Evolutionary conservation across 2,888 invertebrate genomes (phyloP), one percentile per base, ranked within the genome.

Genomic region (Deroplatys truncata): DNA sequence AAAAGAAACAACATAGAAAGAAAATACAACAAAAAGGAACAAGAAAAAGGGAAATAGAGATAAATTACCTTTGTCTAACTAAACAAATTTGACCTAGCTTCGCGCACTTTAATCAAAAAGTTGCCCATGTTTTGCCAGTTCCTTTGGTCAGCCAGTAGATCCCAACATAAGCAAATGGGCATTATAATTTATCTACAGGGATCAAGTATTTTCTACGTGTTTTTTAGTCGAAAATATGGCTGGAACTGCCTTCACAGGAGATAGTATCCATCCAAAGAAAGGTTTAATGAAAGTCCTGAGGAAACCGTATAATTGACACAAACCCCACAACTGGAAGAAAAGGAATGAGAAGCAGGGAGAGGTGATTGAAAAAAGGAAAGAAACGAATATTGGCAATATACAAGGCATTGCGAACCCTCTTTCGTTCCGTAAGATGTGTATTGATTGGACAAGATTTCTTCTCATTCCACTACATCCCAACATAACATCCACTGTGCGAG

Each of bases 341-440:
- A 72, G 56, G 56, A 72, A 72, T 25, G 56, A 25, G 56, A 43
- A 43, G 43, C 43, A 72, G 56, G 56, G 56, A 20, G 56, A 72
- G 56, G 56, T 72, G 56, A 72, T 72, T 72, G 56, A 72, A 72
- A 72, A 72, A 72, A 72, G 20, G 56, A 72, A 25, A 10, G 35
- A 35, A 83, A 82, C n/a, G 35, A 82, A 87, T 87, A 87, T 56
- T 35, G 87, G 28, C 87, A 87, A 87, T 87, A 87, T 35, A 87
- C 82, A 83, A 72, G 20, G 20, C 56, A 72, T 72, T 72, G 56
- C 56, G 56, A 72, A 72, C 87, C 87, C 87, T 87, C 87, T 35
- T 87, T 25, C 83, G n/a, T 82, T 35, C 31, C 31, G 87, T 35
- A 87, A 82, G 87, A 87, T 83, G 28, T 28, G 87, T 87, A 87